Conservation (phyloP, 2,113 vertebrate species). For the Rhinichthys klamathensis region DNA sequence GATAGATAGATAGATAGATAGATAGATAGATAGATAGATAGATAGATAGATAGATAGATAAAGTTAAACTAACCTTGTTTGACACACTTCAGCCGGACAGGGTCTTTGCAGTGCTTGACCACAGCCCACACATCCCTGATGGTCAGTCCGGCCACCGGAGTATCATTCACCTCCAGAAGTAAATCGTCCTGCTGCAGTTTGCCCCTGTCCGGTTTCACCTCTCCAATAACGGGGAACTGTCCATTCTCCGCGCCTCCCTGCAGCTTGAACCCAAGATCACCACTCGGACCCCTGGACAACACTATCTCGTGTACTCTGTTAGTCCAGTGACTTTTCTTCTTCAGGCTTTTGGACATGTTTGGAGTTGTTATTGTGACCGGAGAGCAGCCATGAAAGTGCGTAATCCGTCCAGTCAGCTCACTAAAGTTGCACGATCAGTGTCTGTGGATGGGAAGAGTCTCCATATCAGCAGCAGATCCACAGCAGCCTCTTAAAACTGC, state of each 20-base stretch:
- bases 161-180: constrained; percentile 96
- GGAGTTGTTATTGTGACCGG: constrained; percentile 59
- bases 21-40: no score
- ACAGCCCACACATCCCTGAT: constrained; percentile 94
- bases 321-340: constrained; percentile 97
- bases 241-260: constrained; percentile 94
- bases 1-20: no score
- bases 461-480: constrained; percentile 51
- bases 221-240: constrained; percentile 91
- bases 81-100: constrained; percentile 94
- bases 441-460: constrained; percentile 49
- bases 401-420: constrained; percentile 39
- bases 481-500: constrained; percentile 63
- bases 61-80: constrained; percentile 85
- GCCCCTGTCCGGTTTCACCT: constrained; percentile 84
- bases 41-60: no score
- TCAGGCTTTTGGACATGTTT: constrained; percentile 95
- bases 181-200: constrained; percentile 85
- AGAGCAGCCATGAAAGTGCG: constrained; percentile 61
- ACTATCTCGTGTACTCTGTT: constrained; percentile 94
- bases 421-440: constrained; percentile 52
- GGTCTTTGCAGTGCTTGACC: constrained; percentile 94
- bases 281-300: constrained; percentile 83
- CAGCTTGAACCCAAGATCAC: constrained; percentile 88
- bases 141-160: constrained; percentile 94